Evolutionary conservation across 2,888 invertebrate genomes (phyloP), one percentile per base, ranked within the genome.

Genomic region (Ochlodes sylvanus): DNA sequence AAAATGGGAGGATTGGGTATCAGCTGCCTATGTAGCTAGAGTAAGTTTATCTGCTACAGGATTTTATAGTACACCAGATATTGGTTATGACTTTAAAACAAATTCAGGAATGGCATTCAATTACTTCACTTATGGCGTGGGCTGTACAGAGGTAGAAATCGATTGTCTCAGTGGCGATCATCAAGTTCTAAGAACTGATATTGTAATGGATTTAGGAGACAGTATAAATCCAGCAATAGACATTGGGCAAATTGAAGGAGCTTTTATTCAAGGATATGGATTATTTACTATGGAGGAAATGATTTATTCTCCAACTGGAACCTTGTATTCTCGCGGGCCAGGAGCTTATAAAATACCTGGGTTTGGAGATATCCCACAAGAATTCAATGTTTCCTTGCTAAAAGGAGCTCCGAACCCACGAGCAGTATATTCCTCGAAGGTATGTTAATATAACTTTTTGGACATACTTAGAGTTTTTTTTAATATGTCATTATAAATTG

Each of bases 141-240:
- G 97, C 7, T 96, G 97, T 75, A 95, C 97, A 0, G 97, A 98
- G 84, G 98, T 98, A 1, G 98, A 98, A 94, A 96, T 99, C 27
- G 98, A 99, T 87, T 98, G 98, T 76, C 93, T 99, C 0, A 98
- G 98, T 27, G 99, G 99, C 7, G 98, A 99, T 81, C 98, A 99
- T 87, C 96, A 96, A 91, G 96, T 98, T 1, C 86, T 98, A 42
- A 94, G 97, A 79, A 97, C 97, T 0, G 98, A 99, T 79, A 98
- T 99, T 76, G 98, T 99, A 0, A 99, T 99, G 99, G 99, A 99
- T 90, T 94, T 99, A 75, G 99, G 99, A 0, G 96, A 97, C 76
- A 98, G 98, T 87, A 90, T 99, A 65, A 99, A 99, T 89, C 99
- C 99, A 4, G 98, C 99, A 1, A 98, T 99, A 73, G 99, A 99